Percentiles rank a stretch among this genome's conserved stretches.
These are phyloP conservation scores for Euphonia xanthogaster DNA, from an alignment of 2,797 vertebrate genomes.

Conservation along the genomic window DNA sequence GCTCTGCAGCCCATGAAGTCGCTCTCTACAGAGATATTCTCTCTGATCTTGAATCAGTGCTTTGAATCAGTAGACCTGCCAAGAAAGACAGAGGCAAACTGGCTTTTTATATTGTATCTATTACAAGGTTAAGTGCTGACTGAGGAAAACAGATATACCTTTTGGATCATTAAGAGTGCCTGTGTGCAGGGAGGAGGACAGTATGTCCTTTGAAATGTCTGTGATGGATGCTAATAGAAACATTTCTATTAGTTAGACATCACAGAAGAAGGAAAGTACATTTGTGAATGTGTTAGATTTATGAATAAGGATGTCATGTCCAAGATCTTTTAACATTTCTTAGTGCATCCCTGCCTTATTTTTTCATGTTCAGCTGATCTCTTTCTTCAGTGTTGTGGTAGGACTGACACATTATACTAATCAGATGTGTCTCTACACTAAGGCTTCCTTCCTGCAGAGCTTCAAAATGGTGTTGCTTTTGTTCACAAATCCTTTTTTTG, in stretches of 20 bases:
- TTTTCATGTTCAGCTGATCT: neutral
- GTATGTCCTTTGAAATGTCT: neutral
- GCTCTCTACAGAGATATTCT: neutral
- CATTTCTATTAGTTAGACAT: neutral
- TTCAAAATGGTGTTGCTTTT: neutral
- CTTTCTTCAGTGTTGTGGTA: neutral
- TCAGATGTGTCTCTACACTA: neutral
- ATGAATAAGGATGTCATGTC: neutral
- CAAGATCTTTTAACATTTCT: neutral
- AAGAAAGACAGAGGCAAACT: neutral
- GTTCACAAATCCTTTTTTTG: neutral
- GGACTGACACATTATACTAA: neutral
- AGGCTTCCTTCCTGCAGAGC: neutral
- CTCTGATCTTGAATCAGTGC: neutral
- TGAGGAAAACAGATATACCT: neutral
- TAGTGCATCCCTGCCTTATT: neutral
- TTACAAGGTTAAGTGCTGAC: neutral
- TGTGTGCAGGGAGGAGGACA: neutral
- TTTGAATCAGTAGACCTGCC: neutral
- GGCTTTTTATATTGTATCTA: neutral
- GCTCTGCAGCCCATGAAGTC: neutral
- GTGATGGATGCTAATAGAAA: neutral
- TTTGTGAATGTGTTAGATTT: neutral
- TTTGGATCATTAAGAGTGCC: neutral
- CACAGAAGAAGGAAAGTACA: neutral